Conservation (phyloP, 2,797 vertebrate species). For the Smutsia temminckii region DNA sequence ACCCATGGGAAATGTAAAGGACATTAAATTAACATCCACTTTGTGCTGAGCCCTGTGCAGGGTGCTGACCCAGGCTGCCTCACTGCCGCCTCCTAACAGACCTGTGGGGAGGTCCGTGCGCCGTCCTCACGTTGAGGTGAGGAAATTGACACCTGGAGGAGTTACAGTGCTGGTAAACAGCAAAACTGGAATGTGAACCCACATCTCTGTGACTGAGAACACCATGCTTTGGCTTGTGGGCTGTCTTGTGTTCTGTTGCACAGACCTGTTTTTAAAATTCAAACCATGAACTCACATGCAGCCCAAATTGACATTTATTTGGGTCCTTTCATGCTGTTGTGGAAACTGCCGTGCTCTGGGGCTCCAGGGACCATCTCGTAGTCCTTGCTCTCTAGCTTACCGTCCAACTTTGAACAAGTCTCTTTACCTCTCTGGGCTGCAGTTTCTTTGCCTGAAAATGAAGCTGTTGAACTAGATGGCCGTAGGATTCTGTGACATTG, state of each 20-base stretch:
- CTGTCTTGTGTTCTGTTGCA: neutral
- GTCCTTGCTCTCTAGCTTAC: neutral
- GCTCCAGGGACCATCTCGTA: neutral
- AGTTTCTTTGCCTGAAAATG: neutral
- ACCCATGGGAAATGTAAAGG: neutral
- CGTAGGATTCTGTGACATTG: neutral
- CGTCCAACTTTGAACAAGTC: neutral
- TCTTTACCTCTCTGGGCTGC: neutral
- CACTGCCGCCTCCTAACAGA: neutral
- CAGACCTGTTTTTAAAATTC: neutral
- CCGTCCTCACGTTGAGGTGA: neutral
- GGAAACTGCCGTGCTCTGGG: neutral
- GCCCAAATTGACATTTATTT: neutral
- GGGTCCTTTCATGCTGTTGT: rapidly evolving
- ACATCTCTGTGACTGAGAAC: neutral
- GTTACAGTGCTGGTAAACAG: rapidly evolving
- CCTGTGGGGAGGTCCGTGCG: rapidly evolving
- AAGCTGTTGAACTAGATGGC: neutral
- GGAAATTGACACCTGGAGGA: neutral
- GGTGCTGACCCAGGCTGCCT: neutral
- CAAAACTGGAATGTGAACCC: neutral
- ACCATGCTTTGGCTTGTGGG: neutral
- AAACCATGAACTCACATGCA: neutral
- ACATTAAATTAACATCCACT: neutral
- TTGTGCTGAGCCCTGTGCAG: neutral